Conservation (phyloP, 2,797 vertebrate species). For the Buceros bicornis region DNA sequence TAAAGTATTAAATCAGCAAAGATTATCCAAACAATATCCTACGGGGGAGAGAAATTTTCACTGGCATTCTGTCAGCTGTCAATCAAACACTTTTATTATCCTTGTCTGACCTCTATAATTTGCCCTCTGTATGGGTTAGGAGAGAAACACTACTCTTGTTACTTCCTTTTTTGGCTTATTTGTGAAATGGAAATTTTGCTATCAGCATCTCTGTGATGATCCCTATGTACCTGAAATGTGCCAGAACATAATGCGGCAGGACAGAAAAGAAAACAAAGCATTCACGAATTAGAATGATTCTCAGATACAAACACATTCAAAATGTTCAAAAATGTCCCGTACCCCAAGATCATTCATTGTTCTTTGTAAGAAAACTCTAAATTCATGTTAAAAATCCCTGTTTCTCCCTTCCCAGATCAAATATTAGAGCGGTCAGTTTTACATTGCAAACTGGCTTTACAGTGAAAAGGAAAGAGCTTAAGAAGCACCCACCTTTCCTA, state of each 20-base stretch:
- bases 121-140: conserved; percentile 32
- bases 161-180: neutral
- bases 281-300: neutral
- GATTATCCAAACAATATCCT: conserved; percentile 74
- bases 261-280: neutral
- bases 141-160: neutral
- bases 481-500: neutral
- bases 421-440: neutral
- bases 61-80: conserved; percentile 61
- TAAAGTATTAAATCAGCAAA: conserved; percentile 54
- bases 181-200: neutral
- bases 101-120: conserved; percentile 58
- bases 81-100: conserved; percentile 63
- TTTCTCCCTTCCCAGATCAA: neutral
- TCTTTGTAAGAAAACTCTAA: neutral
- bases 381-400: neutral
- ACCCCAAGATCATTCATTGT: accelerated
- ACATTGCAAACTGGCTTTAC: neutral
- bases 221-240: neutral
- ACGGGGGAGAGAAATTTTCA: conserved; percentile 52
- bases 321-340: neutral
- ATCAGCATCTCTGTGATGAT: neutral
- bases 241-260: neutral
- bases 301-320: neutral
- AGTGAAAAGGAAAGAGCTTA: neutral